phyloP scores from a whole-genome alignment of 2,888 invertebrate genomes.

The Anticlea derivata region DNA sequence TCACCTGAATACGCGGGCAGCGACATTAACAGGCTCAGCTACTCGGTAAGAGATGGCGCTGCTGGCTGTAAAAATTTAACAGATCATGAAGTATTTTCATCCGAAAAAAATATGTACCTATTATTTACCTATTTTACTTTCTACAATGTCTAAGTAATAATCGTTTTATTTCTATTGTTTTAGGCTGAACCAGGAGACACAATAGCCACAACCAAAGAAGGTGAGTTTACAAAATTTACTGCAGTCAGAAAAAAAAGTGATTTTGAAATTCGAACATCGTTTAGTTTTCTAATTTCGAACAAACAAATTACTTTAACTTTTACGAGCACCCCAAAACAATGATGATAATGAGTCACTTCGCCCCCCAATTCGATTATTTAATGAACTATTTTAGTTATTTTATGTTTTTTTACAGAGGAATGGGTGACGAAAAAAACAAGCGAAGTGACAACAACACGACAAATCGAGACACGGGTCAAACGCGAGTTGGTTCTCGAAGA shows the following conservation, averaged over 20 bases:
- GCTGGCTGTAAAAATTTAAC: background rate
- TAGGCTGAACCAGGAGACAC: slow-evolving; percentile 90
- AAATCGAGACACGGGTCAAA: slow-evolving; percentile 95
- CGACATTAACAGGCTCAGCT: slow-evolving; percentile 58
- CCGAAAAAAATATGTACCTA: no score
- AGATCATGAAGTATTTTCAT: no score
- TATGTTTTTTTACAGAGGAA: slow-evolving; percentile 86
- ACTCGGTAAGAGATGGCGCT: slow-evolving; percentile 81
- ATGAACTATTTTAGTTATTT: background rate
- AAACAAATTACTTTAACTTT: no score
- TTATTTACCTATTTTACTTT: no score
- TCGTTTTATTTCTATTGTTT: slow-evolving; percentile 47
- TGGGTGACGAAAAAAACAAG: slow-evolving; percentile 96
- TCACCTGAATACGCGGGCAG: slow-evolving; percentile 49
- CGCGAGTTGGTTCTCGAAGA: slow-evolving; percentile 95
- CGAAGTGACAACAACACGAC: slow-evolving; percentile 94
- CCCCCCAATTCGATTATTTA: no score
- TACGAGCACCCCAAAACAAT: no score
- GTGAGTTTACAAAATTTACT: slow-evolving; percentile 65
- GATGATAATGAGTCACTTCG: no score
- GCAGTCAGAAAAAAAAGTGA: background rate
- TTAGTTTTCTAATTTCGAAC: background rate
- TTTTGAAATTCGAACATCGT: slow-evolving; percentile 2
- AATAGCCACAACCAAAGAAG: slow-evolving; percentile 94
- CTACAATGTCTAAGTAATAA: no score